A percentile compares a stretch with the other conserved stretches of the same genome.
Evolutionary conservation across 2,113 vertebrate genomes (phyloP).

Genomic region (Ibidorhyncha struthersii): DNA sequence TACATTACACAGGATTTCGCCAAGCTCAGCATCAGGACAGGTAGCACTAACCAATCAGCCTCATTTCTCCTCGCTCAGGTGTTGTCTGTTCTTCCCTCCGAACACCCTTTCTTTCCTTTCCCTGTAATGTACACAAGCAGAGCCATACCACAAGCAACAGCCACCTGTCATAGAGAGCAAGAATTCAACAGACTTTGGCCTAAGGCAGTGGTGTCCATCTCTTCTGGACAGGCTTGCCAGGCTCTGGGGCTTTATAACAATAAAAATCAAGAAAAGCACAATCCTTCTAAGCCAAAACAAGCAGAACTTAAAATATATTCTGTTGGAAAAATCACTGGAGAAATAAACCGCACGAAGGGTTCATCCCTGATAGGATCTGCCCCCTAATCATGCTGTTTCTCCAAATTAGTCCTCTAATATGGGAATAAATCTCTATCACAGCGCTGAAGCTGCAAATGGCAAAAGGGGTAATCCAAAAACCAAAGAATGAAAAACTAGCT

Average conservation of each 20-base stretch:
- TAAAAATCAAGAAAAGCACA: not conserved
- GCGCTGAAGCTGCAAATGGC: not conserved
- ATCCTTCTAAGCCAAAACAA: not conserved
- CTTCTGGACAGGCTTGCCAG: not conserved
- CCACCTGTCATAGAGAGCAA: not conserved
- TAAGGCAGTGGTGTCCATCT: not conserved
- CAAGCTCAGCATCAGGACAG: not conserved
- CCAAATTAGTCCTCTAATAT: not conserved
- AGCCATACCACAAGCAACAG: not conserved
- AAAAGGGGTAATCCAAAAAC: not conserved
- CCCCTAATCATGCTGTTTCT: not conserved
- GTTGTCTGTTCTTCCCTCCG: not conserved
- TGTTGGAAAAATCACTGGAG: not conserved
- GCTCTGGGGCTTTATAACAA: not conserved
- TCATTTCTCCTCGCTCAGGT: not conserved
- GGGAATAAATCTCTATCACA: not conserved
- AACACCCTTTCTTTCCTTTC: not conserved
- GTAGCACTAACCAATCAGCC: not conserved
- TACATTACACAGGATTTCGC: not conserved
- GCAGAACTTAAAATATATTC: not conserved
- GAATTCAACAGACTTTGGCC: not conserved
- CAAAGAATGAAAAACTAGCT: not conserved
- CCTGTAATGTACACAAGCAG: rapidly evolving
- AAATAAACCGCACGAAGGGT: not conserved
- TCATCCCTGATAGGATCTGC: not conserved